Evolutionary conservation across 2,888 invertebrate species (phyloP), one percentile per base, ranked within the genome.

Genomic region (Deilephila porcellus): DNA sequence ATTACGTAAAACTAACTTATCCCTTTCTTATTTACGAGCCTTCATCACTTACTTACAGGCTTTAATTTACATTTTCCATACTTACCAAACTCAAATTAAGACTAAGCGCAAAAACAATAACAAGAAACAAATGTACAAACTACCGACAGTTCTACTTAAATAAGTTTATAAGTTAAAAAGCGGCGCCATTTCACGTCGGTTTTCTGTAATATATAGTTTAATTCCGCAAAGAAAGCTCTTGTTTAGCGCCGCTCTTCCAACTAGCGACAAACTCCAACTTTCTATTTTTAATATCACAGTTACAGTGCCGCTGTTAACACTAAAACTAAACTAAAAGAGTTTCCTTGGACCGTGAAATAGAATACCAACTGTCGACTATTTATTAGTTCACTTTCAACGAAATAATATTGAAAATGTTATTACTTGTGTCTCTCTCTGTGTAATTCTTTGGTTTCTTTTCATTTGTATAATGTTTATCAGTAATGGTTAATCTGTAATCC

Each of bases 401-500:
- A 11, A 45, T 45, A 3, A 45, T 45, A 45, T 14, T 45, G 0
- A 45, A 37, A 37, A 45, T 3, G 45, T 45, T 45, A 45, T 45
- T 11, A 45, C 45, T 45, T 7, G 37, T 37, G 3, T 3, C 14
- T 45, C 11, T 25, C 25, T 3, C 60, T 29, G 29, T 29, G 8
- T 17, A 7, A 1, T 14, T 29, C 4, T 4, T 20, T 14, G 11
- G 45, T 14, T 25, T 25, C 11, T 45, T 14, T 11, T 45, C 14
- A 45, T 45, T 45, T 37, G 11, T 45, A 45, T 8, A 60, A 1
- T 8, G 11, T 60, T 37, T 7, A 11, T 37, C 25, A 25, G 25
- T 37, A 8, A 8, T 8, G 37, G 7, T 93, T 92, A 77, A 84
- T 86, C 83, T 80, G 75, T 84, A 86, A 90, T 93, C 93, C 93